A percentile compares a stretch with the other conserved stretches of the same genome.
These are phyloP conservation scores for Jordanella pulchra DNA, from an alignment of 2,797 vertebrate genomes.

Conservation along the genomic window DNA sequence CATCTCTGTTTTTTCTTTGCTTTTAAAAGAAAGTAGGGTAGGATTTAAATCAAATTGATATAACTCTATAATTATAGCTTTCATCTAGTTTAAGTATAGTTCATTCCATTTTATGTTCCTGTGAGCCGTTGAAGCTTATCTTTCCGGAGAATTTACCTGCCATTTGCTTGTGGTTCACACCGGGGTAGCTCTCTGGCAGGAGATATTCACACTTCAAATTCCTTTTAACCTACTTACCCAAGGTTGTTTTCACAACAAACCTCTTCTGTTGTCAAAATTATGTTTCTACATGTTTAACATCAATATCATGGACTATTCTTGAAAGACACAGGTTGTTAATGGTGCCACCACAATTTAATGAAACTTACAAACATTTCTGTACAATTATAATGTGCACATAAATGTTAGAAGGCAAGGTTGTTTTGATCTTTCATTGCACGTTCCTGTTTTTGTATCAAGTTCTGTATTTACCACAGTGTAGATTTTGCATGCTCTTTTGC, in stretches of 20 bases:
- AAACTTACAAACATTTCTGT: background rate
- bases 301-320: background rate
- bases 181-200: conserved; percentile 33
- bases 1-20: background rate
- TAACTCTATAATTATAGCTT: background rate
- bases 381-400: background rate
- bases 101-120: conserved; percentile 15
- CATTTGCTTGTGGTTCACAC: conserved; percentile 75
- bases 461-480: conserved; percentile 41
- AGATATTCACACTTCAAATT: conserved; percentile 20
- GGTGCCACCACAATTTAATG: background rate
- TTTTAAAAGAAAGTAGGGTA: background rate
- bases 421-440: conserved; percentile 13
- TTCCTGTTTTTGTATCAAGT: conserved; percentile 5
- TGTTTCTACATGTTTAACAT: background rate
- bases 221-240: background rate
- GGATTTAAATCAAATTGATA: background rate
- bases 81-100: background rate
- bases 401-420: background rate
- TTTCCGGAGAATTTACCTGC: conserved; percentile 64
- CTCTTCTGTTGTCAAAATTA: conserved; percentile 11
- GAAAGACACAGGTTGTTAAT: background rate
- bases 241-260: conserved; percentile 11
- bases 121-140: conserved; percentile 18
- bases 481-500: conserved; percentile 72